A percentile compares a stretch with the other conserved stretches of the same genome.
Conservation (phyloP, 2,797 vertebrate genomes). For the Cercopithecus neglectus region DNA sequence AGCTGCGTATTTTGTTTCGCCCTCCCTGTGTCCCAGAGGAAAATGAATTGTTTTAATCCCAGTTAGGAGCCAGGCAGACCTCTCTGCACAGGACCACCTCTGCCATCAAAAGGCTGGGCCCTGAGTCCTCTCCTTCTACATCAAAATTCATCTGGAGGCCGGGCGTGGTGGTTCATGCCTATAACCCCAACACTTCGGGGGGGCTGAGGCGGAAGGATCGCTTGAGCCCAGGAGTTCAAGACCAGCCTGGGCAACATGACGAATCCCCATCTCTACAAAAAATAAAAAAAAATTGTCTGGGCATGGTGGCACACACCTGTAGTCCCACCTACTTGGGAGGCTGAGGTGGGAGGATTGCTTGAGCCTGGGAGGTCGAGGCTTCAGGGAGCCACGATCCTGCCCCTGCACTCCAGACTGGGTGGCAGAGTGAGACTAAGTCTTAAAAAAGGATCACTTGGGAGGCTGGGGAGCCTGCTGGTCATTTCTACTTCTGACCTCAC, state of each 20-base stretch:
- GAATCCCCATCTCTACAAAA: not conserved
- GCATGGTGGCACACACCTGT: not conserved
- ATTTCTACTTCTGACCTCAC: not conserved
- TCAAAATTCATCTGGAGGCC: too few relatives aligned
- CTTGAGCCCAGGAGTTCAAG: not conserved
- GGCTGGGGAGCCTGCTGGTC: not conserved
- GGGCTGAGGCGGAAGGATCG: too few relatives aligned
- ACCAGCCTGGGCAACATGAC: not conserved
- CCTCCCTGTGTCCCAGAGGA: not conserved
- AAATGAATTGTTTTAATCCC: not conserved
- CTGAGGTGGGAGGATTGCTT: not conserved
- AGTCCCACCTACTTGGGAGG: not conserved
- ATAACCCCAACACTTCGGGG: not conserved
- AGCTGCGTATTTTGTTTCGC: not conserved
- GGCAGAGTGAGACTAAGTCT: not conserved
- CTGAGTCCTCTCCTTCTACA: not conserved
- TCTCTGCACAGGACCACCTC: not conserved
- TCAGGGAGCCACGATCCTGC: not conserved
- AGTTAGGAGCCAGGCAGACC: not conserved
- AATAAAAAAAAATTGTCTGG: not conserved
- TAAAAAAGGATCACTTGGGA: not conserved
- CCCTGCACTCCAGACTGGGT: not conserved
- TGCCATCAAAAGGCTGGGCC: not conserved
- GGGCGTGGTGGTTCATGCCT: not conserved
- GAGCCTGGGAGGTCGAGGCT: not conserved